Percentiles rank a stretch among this genome's conserved stretches.
Conservation (phyloP, 2,888 invertebrate genomes). For the Cryptocheilus praepositus region DNA sequence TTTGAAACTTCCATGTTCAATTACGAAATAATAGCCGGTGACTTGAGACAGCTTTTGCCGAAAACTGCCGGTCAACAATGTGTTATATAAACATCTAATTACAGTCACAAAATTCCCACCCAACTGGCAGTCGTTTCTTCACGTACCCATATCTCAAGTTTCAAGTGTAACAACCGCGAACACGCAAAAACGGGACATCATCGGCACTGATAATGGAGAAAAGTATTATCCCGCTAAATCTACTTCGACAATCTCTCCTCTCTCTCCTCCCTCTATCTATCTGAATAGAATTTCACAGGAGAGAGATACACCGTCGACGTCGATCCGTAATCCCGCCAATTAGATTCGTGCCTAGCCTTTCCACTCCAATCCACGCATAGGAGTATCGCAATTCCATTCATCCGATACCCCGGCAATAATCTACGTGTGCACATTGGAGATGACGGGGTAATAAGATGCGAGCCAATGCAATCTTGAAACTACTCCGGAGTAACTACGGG, state of each 20-base stretch:
- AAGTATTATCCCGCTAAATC: no score
- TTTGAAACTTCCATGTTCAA: no score
- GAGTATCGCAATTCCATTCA: slow-evolving; percentile 48
- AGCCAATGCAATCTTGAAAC: slow-evolving; percentile 53
- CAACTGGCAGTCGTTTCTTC: no score
- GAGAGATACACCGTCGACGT: slow-evolving; percentile 32
- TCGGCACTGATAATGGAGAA: no score
- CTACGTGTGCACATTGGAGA: slow-evolving; percentile 46
- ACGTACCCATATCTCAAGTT: no score
- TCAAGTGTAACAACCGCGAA: no score
- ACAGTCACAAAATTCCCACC: no score
- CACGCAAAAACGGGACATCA: no score
- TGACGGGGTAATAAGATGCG: slow-evolving; percentile 55
- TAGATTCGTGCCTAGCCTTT: slow-evolving; percentile 40
- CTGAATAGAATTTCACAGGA: slow-evolving; percentile 40
- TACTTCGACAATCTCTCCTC: slow-evolving; percentile 32
- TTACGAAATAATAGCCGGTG: no score
- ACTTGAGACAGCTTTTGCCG: no score
- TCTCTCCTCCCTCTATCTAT: slow-evolving; percentile 30
- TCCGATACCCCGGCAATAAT: slow-evolving; percentile 45
- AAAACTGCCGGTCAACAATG: no score
- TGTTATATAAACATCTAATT: no score
- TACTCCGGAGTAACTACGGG: slow-evolving; percentile 34
- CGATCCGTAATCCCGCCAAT: slow-evolving; percentile 48
- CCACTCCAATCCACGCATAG: slow-evolving; percentile 27